These are phyloP conservation scores for Callithrix jacchus DNA, from an alignment of 2,113 vertebrate genomes.

Conservation along the genomic window DNA sequence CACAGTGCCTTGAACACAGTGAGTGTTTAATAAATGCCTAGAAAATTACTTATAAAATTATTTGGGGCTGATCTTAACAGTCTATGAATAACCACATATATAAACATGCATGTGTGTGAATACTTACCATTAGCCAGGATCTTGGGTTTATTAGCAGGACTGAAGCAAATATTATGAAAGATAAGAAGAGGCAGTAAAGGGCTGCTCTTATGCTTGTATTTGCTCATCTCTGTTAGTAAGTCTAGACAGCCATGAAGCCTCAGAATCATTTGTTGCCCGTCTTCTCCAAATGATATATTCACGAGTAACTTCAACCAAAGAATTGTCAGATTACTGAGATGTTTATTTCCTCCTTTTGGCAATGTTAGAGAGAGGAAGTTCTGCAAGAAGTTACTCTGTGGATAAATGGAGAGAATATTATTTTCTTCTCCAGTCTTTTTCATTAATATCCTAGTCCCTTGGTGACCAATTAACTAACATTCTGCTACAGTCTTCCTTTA, in stretches of 20 bases:
- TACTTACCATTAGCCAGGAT: conserved; percentile 91
- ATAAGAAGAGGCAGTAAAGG: conserved; percentile 85
- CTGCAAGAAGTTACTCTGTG: conserved; percentile 96
- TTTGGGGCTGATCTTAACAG: not conserved
- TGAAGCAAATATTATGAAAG: conserved; percentile 92
- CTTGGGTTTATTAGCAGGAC: conserved; percentile 90
- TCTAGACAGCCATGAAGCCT: conserved; percentile 91
- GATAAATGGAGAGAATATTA: conserved; percentile 51
- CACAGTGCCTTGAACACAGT: too few species aligned
- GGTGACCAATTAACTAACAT: conserved; percentile 37
- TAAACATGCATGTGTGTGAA: not conserved
- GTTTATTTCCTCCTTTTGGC: conserved; percentile 86
- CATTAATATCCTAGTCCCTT: not conserved
- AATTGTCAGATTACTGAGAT: conserved; percentile 70
- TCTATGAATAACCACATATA: not conserved
- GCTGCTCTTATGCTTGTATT: conserved; percentile 80
- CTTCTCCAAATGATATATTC: conserved; percentile 90
- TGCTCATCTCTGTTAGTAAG: conserved; percentile 89
- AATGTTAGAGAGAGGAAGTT: conserved; percentile 88
- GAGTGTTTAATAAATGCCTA: not conserved
- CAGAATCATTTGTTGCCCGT: conserved; percentile 94
- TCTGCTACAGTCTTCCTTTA: not conserved
- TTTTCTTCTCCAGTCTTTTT: conserved; percentile 19
- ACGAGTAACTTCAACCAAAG: conserved; percentile 94
- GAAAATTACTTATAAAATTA: not conserved